These are phyloP conservation scores for Pollenia angustigena DNA, from an alignment of 2,888 invertebrate genomes.

Conservation along the genomic window DNA sequence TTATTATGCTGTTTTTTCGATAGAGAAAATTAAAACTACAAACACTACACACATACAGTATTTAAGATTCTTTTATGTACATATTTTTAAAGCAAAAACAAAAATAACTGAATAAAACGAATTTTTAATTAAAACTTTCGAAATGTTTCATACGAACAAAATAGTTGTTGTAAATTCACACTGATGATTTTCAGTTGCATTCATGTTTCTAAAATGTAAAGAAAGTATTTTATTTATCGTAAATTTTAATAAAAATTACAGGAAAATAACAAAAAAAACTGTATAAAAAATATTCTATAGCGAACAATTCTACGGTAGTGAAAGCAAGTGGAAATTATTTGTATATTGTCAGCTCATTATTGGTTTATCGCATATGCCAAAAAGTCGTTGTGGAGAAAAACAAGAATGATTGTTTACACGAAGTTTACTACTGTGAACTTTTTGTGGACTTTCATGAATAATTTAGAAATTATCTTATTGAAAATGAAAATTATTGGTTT, in stretches of 20 bases:
- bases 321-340: too few relatives aligned
- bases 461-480: too few relatives aligned
- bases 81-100: conserved; percentile 3
- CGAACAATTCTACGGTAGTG: too few relatives aligned
- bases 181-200: neutral
- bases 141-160: neutral
- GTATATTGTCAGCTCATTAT: too few relatives aligned
- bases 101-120: neutral
- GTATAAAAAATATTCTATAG: too few relatives aligned
- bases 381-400: too few relatives aligned
- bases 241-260: neutral
- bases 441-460: too few relatives aligned
- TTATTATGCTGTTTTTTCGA: neutral
- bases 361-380: too few relatives aligned
- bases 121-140: conserved; percentile 48
- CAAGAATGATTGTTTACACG: too few relatives aligned
- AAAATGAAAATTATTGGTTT: too few relatives aligned
- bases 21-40: neutral
- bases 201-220: neutral
- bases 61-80: neutral
- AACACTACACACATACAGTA: neutral
- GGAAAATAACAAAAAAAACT: too few relatives aligned
- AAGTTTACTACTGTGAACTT: too few relatives aligned
- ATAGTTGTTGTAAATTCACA: neutral
- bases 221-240: neutral